phyloP scores from a whole-genome alignment of 2,113 vertebrate species.

The Dryoscopus gambensis region DNA sequence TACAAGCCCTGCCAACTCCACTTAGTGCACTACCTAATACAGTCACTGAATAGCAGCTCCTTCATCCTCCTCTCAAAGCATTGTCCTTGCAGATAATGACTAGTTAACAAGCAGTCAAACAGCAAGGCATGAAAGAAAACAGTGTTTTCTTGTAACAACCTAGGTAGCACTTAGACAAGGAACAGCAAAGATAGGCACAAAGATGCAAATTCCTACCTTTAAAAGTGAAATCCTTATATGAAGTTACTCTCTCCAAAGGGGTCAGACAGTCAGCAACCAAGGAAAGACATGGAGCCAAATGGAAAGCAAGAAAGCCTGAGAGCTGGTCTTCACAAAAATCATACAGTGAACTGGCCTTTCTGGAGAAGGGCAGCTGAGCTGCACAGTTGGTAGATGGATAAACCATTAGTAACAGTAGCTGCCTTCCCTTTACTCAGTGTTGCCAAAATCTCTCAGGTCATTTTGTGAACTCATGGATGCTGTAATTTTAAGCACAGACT shows the following conservation, averaged over 20 bases:
- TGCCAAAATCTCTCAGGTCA: neutral
- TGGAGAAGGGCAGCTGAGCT: neutral
- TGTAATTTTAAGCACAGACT: neutral
- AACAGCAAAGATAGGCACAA: neutral
- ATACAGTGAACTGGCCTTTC: neutral
- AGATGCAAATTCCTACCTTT: conserved; percentile 38
- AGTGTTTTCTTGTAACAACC: neutral
- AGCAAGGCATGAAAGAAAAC: neutral
- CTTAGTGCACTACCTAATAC: neutral
- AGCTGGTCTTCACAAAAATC: neutral
- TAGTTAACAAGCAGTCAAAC: neutral
- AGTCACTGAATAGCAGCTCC: neutral
- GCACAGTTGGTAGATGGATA: neutral
- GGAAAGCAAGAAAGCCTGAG: neutral
- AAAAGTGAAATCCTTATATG: neutral
- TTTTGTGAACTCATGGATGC: neutral
- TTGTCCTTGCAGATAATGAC: neutral
- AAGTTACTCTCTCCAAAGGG: neutral
- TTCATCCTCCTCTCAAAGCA: neutral
- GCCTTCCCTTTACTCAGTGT: neutral
- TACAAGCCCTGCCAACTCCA: neutral
- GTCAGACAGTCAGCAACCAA: neutral
- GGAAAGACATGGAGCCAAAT: neutral
- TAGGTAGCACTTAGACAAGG: neutral
- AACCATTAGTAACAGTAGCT: neutral